Conservation (phyloP, 2,797 vertebrate species). For the Hyperoplus immaculatus region DNA sequence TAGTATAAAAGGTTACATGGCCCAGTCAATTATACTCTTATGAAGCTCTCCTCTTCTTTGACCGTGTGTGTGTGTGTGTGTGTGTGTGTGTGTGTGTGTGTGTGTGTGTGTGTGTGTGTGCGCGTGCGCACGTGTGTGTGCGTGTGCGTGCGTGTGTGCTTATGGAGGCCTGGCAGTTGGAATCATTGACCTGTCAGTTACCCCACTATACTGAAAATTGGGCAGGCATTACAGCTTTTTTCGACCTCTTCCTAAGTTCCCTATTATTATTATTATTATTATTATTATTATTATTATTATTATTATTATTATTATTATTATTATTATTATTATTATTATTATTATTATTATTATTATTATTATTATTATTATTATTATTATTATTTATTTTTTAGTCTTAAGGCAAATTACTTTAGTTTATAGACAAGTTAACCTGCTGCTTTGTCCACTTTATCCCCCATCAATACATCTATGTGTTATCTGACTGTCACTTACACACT, state of each 20-base stretch:
- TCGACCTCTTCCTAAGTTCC: background rate
- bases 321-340: no score
- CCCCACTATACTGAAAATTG: conserved; percentile 5
- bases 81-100: conserved; percentile 2
- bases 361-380: no score
- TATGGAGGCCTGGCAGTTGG: conserved; percentile 19
- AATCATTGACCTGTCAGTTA: conserved; percentile 45
- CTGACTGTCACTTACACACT: background rate
- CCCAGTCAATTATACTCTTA: conserved; percentile 36
- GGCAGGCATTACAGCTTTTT: conserved; percentile 11
- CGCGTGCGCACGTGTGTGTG: conserved; percentile 1
- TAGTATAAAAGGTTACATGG: conserved; percentile 16
- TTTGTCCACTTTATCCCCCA: conserved; percentile 6
- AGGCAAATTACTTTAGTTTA: background rate
- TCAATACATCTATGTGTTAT: background rate
- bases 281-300: no score
- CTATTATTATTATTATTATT: no score
- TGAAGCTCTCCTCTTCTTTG: conserved; percentile 22
- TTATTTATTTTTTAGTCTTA: no score
- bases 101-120: background rate
- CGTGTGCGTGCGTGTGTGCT: background rate
- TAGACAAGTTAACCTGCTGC: conserved; percentile 4
- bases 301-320: no score
- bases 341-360: no score
- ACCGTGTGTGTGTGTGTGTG: conserved; percentile 20